Percentiles rank a stretch among this genome's conserved stretches.
phyloP scores from a whole-genome alignment of 2,797 vertebrate genomes.

The Syndactyla subalaris region DNA sequence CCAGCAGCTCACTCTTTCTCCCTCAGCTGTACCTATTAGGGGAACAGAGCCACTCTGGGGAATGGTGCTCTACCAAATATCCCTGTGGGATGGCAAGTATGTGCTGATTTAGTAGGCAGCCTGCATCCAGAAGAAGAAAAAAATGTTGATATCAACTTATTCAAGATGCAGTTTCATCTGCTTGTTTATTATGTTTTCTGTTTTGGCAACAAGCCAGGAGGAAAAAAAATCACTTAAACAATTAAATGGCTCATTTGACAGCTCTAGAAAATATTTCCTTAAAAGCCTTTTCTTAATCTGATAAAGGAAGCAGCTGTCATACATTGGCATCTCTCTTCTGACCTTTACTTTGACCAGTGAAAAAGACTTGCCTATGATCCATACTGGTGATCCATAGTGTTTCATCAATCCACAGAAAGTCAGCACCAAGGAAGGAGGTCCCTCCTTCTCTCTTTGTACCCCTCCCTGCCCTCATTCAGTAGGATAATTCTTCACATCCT shows the following conservation, averaged over 20 bases:
- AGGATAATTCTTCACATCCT: background rate
- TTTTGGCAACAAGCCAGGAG: background rate
- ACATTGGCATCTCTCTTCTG: background rate
- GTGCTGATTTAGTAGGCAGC: background rate
- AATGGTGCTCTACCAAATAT: background rate
- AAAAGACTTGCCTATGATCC: background rate
- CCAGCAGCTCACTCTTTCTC: background rate
- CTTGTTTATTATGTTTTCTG: background rate
- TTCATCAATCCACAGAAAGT: background rate
- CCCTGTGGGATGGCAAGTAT: background rate
- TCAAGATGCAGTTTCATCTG: background rate
- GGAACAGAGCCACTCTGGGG: background rate
- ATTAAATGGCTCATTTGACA: background rate
- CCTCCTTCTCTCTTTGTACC: background rate
- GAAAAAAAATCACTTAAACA: background rate
- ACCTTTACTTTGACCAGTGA: background rate
- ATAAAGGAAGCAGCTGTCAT: background rate
- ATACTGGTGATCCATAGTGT: background rate
- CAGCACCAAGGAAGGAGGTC: background rate
- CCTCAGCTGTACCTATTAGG: background rate
- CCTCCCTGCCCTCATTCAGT: background rate
- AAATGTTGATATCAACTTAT: background rate
- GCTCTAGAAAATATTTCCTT: background rate
- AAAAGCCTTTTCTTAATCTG: background rate
- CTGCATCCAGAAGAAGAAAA: background rate